Base-by-base conservation (phyloP, 2,888 invertebrate genomes). In the Mactromeris polynyma region DNA sequence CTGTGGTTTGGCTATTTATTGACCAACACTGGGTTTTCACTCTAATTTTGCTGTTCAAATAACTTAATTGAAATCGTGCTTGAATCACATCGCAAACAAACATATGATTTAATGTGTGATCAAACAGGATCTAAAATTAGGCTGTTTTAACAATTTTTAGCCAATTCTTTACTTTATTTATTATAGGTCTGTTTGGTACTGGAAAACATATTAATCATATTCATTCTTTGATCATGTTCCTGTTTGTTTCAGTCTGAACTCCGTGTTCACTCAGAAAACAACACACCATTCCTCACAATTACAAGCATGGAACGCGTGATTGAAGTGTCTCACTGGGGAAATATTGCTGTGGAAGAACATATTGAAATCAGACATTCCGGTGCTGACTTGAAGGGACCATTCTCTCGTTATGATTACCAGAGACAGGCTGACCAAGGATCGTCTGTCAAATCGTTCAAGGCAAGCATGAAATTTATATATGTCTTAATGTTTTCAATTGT, bases 321-420 rank as follows among this genome's bases (percentile, higher is more conserved):
- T 94, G 99, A 99, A 97, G 98, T 99, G 2, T 99, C 99, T 0
- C 99, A 99, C 96, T 99, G 99, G 99, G 99, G 99, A 14, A 99
- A 99, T 96, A 98, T 99, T 95, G 99, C 99, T 36, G 97, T 99
- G 0, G 99, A 99, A 96, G 99, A 99, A 96, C 98, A 98, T 11
- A 98, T 99, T 93, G 98, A 99, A 96, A 97, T 99, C 93, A 97
- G 98, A 33, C 99, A 99, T 96, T 98, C 98, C 79, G 99, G 99
- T 73, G 99, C 99, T 19, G 97, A 98, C 91, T 97, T 99, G 69
- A 99, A 99, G 96, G 99, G 99, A 0, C 98, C 99, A 1, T 99
- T 99, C 97, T 99, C 99, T 2, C 98, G 99, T 69, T 99, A 99
- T 97, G 99, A 99, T 96, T 99, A 98, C 96, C 99, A 99, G 97